Conservation (phyloP, 2,113 vertebrate genomes). For the Zingel zingel region DNA sequence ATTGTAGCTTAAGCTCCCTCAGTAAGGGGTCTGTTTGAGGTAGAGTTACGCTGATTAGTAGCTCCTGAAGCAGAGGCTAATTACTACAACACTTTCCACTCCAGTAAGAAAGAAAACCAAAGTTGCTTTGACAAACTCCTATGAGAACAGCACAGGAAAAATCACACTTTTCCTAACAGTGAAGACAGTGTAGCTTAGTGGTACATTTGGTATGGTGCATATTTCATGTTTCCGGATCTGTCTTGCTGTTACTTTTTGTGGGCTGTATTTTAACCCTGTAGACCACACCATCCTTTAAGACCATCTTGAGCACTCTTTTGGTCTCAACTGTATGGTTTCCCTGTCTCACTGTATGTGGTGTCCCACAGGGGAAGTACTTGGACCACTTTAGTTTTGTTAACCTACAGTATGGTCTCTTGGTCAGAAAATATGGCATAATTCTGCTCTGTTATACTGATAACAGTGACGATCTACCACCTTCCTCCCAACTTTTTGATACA, state of each 20-base stretch:
- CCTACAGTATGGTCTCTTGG: neutral
- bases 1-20: conserved; percentile 38
- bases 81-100: conserved; percentile 48
- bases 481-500: neutral
- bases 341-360: neutral
- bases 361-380: neutral
- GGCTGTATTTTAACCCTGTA: neutral
- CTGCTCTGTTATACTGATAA: neutral
- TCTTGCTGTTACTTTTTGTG: neutral
- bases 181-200: neutral
- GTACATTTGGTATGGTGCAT: neutral
- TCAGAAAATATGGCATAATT: neutral
- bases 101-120: conserved; percentile 33
- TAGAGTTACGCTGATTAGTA: conserved; percentile 51
- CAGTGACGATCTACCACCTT: neutral
- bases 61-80: conserved; percentile 53
- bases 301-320: neutral
- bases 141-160: neutral
- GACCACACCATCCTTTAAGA: neutral
- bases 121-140: conserved; percentile 38
- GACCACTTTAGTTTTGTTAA: neutral
- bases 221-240: neutral
- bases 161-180: neutral
- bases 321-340: neutral
- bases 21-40: conserved; percentile 48